Evolutionary conservation across 2,797 vertebrate genomes (phyloP).

Genomic region (Coendou prehensilis): DNA sequence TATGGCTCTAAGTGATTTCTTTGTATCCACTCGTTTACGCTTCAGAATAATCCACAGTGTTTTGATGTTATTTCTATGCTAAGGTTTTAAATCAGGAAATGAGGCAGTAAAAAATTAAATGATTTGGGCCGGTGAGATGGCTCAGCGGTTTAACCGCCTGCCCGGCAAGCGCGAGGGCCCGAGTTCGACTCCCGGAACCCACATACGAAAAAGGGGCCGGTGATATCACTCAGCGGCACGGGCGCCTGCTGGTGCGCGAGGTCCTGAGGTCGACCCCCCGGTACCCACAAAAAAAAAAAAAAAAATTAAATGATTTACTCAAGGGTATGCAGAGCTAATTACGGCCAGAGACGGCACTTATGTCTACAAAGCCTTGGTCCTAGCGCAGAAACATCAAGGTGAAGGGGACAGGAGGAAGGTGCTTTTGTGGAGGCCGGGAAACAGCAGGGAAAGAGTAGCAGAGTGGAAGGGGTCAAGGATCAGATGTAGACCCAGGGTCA

Average conservation of each 20-base stretch:
- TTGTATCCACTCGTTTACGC: background rate
- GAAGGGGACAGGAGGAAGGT: background rate
- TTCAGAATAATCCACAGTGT: background rate
- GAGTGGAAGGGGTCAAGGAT: background rate
- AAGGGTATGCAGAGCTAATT: background rate
- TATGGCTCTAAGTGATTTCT: background rate
- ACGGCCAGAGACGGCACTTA: background rate
- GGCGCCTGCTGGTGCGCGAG: no score
- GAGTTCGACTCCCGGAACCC: no score
- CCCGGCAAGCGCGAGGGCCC: no score
- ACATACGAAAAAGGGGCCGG: no score
- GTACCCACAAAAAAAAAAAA: background rate
- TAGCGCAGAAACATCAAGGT: background rate
- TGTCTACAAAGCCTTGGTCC: background rate
- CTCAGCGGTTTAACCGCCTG: no score
- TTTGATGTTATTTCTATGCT: background rate
- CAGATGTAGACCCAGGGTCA: background rate
- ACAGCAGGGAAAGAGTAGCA: background rate
- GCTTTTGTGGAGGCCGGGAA: background rate
- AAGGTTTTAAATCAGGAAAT: constrained; percentile 13
- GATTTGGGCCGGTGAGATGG: background rate
- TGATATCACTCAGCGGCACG: no score
- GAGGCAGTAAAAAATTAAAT: constrained; percentile 23
- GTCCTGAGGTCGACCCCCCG: no score
- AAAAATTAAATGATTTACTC: constrained; percentile 1